Evolutionary conservation across 2,797 vertebrate species (phyloP), one percentile per base, ranked within the genome.

Genomic region (Threskiornis aethiopicus): DNA sequence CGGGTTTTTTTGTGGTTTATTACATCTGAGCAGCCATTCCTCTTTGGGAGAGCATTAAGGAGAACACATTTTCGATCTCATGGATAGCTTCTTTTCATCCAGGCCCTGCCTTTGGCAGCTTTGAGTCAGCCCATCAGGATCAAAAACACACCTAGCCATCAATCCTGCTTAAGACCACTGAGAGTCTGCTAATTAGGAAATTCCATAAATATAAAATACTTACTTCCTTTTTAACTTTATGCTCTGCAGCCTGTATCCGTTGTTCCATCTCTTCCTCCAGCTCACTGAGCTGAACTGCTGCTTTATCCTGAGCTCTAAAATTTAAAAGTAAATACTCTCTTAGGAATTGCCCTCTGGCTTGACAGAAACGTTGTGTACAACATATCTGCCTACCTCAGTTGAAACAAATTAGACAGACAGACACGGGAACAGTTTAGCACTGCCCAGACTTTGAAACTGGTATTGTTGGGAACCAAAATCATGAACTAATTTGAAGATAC

Each of bases 231-330:
- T 98, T 98, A 21, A 98, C 98, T 95, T 98, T 99, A 83, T 98
- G 98, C 93, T 99, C 99, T 2, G 98, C 97, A 65, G 98, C 98
- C 18, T 99, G 99, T 96, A 99, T 99, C n/a, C 99, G 98, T 49
- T 99, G 99, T 85, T 99, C 99, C 99, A 99, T 99, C 96, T 99
- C 99, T 66, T 99, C 99, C 93, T 99, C 99, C 98, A 99, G 97
- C 93, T 99, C 99, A 93, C 98, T 99, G 91, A 99, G 96, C 96
- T 99, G 99, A 96, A 99, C 99, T n/a, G 99, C 97, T 2, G 99
- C 99, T 98, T 99, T 99, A 97, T 99, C 99, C 97, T 99, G 99
- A 28, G 99, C 99, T 97, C 99, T 99, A 97, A 93, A 98, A 98
- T 95, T 79, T n/a, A 92, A 93, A 96, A 71, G 22, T 62, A 84